A percentile compares a stretch with the other conserved stretches of the same genome.
These are phyloP conservation scores for Phortica variegata DNA, from an alignment of 1,140 invertebrate genomes.

Conservation along the genomic window DNA sequence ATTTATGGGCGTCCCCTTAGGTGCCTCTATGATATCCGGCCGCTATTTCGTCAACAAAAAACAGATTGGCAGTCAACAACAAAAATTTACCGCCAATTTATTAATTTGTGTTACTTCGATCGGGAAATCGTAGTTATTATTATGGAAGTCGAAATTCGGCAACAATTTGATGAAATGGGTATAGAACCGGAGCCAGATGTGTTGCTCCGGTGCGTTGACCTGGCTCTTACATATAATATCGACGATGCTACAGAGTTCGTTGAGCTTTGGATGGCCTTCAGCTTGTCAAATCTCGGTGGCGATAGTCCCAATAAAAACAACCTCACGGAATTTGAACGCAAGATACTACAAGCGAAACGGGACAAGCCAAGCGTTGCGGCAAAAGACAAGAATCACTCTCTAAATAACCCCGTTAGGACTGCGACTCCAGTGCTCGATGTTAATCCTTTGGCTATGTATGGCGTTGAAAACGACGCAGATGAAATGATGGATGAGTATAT, in stretches of 20 bases:
- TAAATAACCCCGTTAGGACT: neutral
- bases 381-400: conserved; percentile 10
- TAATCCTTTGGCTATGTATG: conserved; percentile 27
- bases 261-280: conserved; percentile 69
- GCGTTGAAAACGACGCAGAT: conserved; percentile 18
- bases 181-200: conserved; percentile 36
- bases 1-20: too few species aligned
- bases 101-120: too few species aligned
- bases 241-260: conserved; percentile 65
- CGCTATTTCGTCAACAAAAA: conserved; percentile 38
- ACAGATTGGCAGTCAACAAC: too few species aligned
- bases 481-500: conserved; percentile 39
- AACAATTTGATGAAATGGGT: conserved; percentile 53
- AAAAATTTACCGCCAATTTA: too few species aligned
- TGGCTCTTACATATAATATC: conserved; percentile 63
- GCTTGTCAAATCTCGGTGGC: conserved; percentile 63
- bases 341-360: conserved; percentile 62
- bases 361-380: conserved; percentile 32
- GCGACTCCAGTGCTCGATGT: conserved; percentile 7
- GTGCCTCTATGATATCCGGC: too few species aligned
- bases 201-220: conserved; percentile 56
- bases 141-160: conserved; percentile 44
- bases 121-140: too few species aligned
- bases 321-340: conserved; percentile 64
- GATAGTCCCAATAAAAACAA: conserved; percentile 61